Base-by-base conservation (phyloP, 2,888 invertebrate species). In the Ophion ventricosus region DNA sequence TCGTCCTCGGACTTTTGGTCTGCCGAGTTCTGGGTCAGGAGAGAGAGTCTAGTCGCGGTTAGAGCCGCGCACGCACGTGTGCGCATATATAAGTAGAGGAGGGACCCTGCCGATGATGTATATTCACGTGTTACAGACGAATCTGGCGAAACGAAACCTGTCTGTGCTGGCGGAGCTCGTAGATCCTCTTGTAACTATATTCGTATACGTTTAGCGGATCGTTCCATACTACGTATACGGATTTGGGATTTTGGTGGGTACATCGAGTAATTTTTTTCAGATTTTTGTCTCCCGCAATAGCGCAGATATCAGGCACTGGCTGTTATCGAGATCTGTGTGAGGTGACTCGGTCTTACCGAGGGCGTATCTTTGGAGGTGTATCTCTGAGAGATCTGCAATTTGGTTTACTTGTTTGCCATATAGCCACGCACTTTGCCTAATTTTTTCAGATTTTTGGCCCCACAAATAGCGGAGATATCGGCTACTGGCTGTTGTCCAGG, bases 21-120 rank as follows among this genome's bases (percentile, higher is more conserved):
- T 69, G 75, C 78, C 82, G 26, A 80, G 72, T 85, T 83, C 73
- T 83, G 85, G 85, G 85, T 85, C 85, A 85, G 74, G 78, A 78
- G 85, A 78, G 49, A 61, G 69, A 49, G n/a, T 54, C 29, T 17
- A 17, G 26, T 23, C 63, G 29, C 14, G 35, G 35, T 64, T 64
- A 10, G 23, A 64, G n/a, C 35, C 63, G 63, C 26, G 54, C 25
- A 69, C 81, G 84, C 85, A 84, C 80, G 70, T 84, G 83, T 49
- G 54, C 1, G 26, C 49, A 20, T 17, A 23, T 8, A 17, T 25
- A n/a, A 49, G 17, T 3, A 14, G 49, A 49, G 49, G 17, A 49
- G 49, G 49, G 14, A 17, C 49, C 49, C 49, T 7, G 35, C 35
- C 49, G 49, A 49, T 49, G 14, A 49, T 17, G 66, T 17, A 5